Conservation (phyloP, 1,140 invertebrate genomes). For the Oscheius sp. region DNA sequence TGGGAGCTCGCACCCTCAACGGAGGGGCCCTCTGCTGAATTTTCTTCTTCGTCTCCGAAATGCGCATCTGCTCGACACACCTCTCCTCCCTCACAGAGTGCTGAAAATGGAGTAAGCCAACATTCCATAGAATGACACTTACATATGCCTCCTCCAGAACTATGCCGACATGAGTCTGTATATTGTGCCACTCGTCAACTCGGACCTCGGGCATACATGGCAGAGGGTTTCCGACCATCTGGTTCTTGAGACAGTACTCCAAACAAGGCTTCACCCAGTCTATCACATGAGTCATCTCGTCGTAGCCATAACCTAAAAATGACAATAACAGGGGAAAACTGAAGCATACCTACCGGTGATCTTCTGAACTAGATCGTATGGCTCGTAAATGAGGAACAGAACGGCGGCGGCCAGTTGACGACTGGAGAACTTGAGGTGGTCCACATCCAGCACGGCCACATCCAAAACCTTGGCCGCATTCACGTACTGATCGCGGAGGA, state of each 20-base stretch:
- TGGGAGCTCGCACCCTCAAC: too few species aligned
- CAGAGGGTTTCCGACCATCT: background rate
- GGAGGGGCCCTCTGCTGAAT: too few species aligned
- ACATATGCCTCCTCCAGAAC: background rate
- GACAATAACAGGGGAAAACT: background rate
- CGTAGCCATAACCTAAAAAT: background rate
- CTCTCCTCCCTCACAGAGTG: too few species aligned
- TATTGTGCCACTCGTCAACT: background rate
- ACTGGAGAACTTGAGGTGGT: conserved; percentile 12
- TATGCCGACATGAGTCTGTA: background rate
- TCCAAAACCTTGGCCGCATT: conserved; percentile 23
- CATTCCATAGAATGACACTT: too few species aligned
- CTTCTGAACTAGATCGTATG: conserved; percentile 6
- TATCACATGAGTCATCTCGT: background rate
- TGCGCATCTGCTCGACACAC: too few species aligned
- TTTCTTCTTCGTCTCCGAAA: too few species aligned
- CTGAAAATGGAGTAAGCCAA: too few species aligned
- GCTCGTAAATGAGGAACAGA: conserved; percentile 21
- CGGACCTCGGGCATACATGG: background rate
- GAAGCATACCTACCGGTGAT: conserved; percentile 10
- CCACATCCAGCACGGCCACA: conserved; percentile 10
- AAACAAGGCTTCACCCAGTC: background rate
- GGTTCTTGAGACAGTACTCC: background rate
- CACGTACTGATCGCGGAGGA: conserved; percentile 17
- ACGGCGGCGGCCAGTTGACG: conserved; percentile 24